Percentiles rank a stretch among this genome's conserved stretches.
phyloP scores from a whole-genome alignment of 2,113 vertebrate genomes.

The Capra hircus region DNA sequence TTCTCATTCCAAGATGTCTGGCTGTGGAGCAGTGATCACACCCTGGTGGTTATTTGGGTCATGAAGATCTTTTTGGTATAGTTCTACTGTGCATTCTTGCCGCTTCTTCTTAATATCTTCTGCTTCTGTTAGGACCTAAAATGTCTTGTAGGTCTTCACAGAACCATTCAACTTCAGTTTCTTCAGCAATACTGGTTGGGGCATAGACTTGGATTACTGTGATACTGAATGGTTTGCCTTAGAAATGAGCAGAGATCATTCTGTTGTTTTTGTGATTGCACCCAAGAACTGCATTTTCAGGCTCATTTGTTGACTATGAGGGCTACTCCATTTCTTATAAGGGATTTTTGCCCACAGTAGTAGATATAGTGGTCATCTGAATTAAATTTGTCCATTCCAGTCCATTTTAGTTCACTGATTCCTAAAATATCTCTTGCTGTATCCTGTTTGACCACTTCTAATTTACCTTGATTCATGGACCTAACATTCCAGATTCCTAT shows the following conservation, averaged over 20 bases:
- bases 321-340: not conserved
- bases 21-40: not conserved
- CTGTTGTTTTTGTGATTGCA: not conserved
- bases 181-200: not conserved
- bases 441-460: not conserved
- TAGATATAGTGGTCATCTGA: not conserved
- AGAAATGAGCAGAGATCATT: not conserved
- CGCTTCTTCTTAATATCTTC: not conserved
- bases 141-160: not conserved
- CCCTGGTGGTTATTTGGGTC: not conserved
- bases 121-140: not conserved
- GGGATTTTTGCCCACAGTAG: not conserved
- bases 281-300: rapidly evolving
- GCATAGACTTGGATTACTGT: not conserved
- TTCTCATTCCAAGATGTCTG: rapidly evolving
- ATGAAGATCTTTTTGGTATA: not conserved
- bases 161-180: not conserved
- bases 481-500: not conserved
- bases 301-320: not conserved
- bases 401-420: not conserved
- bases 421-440: not conserved
- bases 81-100: not conserved
- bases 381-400: not conserved
- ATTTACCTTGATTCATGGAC: not conserved
- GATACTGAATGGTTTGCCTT: not conserved